phyloP scores from a whole-genome alignment of 2,888 invertebrate species.

The Euspilapteryx auroguttella region DNA sequence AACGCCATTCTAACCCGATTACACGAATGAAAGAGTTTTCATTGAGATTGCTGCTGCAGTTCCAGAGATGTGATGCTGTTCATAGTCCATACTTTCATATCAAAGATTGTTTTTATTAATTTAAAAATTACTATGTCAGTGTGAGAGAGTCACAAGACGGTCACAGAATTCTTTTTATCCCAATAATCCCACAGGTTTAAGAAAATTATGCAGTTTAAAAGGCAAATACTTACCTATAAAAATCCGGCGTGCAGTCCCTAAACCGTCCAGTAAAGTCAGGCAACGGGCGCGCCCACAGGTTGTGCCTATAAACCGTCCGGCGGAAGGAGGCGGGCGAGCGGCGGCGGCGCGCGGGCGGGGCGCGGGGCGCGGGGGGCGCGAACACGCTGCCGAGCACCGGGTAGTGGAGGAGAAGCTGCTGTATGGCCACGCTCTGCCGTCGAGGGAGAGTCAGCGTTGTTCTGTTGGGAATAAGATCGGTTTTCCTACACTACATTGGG shows the following conservation, averaged over 20 bases:
- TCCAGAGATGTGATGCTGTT: too few relatives aligned
- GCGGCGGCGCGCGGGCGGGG: conserved; percentile 16
- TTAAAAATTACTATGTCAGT: too few relatives aligned
- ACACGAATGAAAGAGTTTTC: too few relatives aligned
- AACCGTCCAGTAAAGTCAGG: conserved; percentile 71
- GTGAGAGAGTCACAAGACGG: too few relatives aligned
- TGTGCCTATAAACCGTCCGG: conserved; percentile 73
- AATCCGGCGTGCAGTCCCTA: conserved; percentile 73
- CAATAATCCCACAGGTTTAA: not conserved
- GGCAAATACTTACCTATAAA: conserved; percentile 63
- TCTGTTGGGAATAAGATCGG: conserved; percentile 35
- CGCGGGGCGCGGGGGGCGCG: conserved; percentile 13
- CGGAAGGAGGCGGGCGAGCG: conserved; percentile 56
- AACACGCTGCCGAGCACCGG: conserved; percentile 29
- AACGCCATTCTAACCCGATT: too few relatives aligned
- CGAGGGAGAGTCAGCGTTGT: conserved; percentile 70
- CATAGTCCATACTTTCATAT: too few relatives aligned
- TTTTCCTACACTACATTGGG: too few relatives aligned
- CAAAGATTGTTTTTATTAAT: too few relatives aligned
- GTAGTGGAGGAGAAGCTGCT: conserved; percentile 57
- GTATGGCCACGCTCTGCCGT: conserved; percentile 61
- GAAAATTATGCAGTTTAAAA: not conserved
- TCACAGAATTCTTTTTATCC: too few relatives aligned
- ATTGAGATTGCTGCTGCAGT: too few relatives aligned
- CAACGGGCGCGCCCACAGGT: conserved; percentile 73